Evolutionary conservation across 2,797 vertebrate species (phyloP).

Genomic region (Lepilemur ruficaudatus): DNA sequence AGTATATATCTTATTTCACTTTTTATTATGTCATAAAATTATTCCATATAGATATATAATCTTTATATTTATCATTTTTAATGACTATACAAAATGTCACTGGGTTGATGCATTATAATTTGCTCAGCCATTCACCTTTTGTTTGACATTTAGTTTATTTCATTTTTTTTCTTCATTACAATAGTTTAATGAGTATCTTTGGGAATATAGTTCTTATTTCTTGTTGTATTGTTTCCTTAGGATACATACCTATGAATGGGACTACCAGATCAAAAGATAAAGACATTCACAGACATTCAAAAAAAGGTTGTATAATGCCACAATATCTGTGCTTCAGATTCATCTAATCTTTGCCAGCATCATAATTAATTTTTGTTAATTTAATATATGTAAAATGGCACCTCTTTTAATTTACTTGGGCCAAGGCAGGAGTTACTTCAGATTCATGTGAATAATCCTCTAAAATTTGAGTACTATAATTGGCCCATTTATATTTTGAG

Average conservation of each 20-base stretch:
- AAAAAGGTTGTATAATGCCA: neutral
- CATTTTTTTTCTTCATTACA: neutral
- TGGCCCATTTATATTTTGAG: neutral
- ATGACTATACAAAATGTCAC: neutral
- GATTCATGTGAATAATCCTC: neutral
- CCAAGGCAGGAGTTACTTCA: neutral
- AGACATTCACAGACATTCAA: neutral
- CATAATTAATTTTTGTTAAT: neutral
- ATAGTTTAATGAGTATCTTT: constrained; percentile 49
- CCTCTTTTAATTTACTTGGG: neutral
- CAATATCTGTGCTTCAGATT: neutral
- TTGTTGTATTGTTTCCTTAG: neutral
- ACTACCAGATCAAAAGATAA: constrained; percentile 23
- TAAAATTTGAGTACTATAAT: neutral
- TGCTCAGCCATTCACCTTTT: neutral
- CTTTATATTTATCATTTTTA: constrained; percentile 46
- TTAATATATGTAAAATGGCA: neutral
- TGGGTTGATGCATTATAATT: neutral
- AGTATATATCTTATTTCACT: neutral
- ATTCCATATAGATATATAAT: neutral
- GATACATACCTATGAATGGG: neutral
- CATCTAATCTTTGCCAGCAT: neutral
- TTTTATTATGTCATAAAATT: neutral
- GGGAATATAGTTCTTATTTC: constrained; percentile 28
- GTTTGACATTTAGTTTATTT: constrained; percentile 53